phyloP scores from a whole-genome alignment of 2,888 invertebrate genomes.

The Mythimna impura region DNA sequence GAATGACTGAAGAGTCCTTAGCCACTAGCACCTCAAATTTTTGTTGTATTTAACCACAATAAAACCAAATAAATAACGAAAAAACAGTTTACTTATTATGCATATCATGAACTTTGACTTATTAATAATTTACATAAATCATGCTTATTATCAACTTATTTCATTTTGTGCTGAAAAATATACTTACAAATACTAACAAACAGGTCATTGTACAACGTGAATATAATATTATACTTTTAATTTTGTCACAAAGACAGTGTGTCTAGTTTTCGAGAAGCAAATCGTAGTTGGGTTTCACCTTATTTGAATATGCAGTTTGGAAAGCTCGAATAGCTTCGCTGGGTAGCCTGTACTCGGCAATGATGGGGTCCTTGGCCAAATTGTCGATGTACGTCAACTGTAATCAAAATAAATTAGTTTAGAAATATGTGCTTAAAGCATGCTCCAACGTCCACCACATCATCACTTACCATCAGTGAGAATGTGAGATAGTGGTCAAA shows the following conservation, averaged over 20 bases:
- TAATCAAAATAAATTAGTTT: conserved; percentile 65
- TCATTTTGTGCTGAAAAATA: conserved; percentile 4
- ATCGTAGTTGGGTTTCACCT: conserved; percentile 74
- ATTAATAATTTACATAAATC: not conserved
- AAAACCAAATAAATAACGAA: conserved; percentile 12
- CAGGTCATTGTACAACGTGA: not conserved
- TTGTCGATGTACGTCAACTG: conserved; percentile 91
- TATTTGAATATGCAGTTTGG: conserved; percentile 74
- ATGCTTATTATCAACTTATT: not conserved
- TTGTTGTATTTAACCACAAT: not conserved
- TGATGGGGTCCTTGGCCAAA: conserved; percentile 92
- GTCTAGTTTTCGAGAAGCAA: conserved; percentile 66
- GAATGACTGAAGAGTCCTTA: too few species aligned
- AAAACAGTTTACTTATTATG: conserved; percentile 7
- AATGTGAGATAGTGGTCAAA: not conserved
- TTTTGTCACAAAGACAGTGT: not conserved
- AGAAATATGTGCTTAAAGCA: not conserved
- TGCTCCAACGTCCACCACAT: too few species aligned
- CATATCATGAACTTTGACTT: not conserved
- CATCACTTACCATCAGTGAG: too few species aligned
- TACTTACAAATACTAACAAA: conserved; percentile 27
- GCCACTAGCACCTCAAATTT: too few species aligned
- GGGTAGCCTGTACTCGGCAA: conserved; percentile 90
- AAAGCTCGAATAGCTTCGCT: conserved; percentile 90
- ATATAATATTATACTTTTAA: conserved; percentile 3